phyloP scores from a whole-genome alignment of 2,888 invertebrate genomes.

The Chymomyza amoena region DNA sequence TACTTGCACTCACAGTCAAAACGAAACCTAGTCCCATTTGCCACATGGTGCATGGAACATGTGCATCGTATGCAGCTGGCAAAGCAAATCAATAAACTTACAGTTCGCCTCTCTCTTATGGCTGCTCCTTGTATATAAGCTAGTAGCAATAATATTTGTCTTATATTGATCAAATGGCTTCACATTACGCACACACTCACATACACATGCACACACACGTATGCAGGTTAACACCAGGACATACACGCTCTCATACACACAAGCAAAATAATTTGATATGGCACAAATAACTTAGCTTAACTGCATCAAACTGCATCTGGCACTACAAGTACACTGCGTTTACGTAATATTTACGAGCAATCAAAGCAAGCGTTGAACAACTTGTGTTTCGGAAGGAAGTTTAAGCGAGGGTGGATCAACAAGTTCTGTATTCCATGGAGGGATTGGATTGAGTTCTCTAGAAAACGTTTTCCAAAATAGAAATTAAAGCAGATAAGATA shows the following conservation, averaged over 20 bases:
- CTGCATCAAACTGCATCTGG: conserved; percentile 25
- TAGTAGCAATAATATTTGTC: conserved; percentile 41
- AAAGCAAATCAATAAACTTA: conserved; percentile 40
- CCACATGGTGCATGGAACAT: neutral
- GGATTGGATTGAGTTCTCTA: no score
- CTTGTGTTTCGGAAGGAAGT: neutral
- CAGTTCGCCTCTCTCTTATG: neutral
- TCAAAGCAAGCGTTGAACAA: neutral
- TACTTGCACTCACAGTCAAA: conserved; percentile 13
- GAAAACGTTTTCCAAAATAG: no score
- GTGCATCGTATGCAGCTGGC: conserved; percentile 19
- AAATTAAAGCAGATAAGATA: no score
- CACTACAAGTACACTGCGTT: conserved; percentile 23
- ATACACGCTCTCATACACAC: conserved; percentile 15
- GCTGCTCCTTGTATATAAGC: neutral
- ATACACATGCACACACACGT: neutral
- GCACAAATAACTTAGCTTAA: conserved; percentile 1
- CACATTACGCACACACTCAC: conserved; percentile 41
- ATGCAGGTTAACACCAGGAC: neutral
- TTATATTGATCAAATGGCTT: conserved; percentile 28
- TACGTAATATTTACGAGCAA: conserved; percentile 21
- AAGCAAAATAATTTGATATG: conserved; percentile 19
- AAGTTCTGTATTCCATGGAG: neutral
- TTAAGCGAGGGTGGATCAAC: neutral
- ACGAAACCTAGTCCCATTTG: conserved; percentile 1